Percentiles rank a stretch among this genome's conserved stretches.
Evolutionary conservation across 2,113 vertebrate genomes (phyloP).

Genomic region (Oplegnathus fasciatus): DNA sequence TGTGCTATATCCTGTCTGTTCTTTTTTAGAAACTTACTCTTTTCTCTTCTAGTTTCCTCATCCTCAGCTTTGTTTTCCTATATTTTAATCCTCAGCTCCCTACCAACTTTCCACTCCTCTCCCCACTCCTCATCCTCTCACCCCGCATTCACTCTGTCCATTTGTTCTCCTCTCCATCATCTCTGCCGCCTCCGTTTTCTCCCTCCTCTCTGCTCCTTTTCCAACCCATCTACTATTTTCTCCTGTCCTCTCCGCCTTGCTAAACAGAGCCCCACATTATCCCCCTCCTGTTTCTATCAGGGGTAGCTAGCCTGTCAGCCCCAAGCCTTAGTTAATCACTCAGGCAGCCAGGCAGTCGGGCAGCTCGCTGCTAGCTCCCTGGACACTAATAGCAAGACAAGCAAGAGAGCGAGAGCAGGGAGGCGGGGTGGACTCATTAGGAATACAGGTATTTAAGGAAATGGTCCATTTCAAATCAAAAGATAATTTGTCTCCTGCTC

Average conservation of each 20-base stretch:
- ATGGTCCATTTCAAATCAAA: slow-evolving; percentile 85
- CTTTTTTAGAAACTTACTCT: background rate
- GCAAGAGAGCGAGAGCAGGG: slow-evolving; percentile 47
- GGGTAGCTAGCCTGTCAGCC: slow-evolving; percentile 84
- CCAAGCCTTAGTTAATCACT: slow-evolving; percentile 88
- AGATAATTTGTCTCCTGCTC: slow-evolving; percentile 83
- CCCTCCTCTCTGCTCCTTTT: slow-evolving; percentile 32
- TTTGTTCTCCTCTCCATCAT: slow-evolving; percentile 64
- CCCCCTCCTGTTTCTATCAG: slow-evolving; percentile 75
- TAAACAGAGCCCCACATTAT: slow-evolving; percentile 84
- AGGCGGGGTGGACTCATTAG: slow-evolving; percentile 80
- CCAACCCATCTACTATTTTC: slow-evolving; percentile 60
- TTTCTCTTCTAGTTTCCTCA: slow-evolving; percentile 7
- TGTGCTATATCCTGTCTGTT: background rate
- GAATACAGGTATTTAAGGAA: slow-evolving; percentile 88
- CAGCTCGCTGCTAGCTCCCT: slow-evolving; percentile 75
- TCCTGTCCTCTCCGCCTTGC: slow-evolving; percentile 74
- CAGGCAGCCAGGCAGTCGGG: slow-evolving; percentile 77
- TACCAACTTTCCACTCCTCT: slow-evolving; percentile 6
- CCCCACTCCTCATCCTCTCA: slow-evolving; percentile 2
- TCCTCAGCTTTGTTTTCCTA: slow-evolving; percentile 22
- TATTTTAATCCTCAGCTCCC: slow-evolving; percentile 23
- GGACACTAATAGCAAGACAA: slow-evolving; percentile 84
- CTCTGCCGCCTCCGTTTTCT: slow-evolving; percentile 6
- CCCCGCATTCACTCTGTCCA: slow-evolving; percentile 44